Percentiles rank a stretch among this genome's conserved stretches.
These are phyloP conservation scores for Conger conger DNA, from an alignment of 2,113 vertebrate genomes.

Conservation along the genomic window DNA sequence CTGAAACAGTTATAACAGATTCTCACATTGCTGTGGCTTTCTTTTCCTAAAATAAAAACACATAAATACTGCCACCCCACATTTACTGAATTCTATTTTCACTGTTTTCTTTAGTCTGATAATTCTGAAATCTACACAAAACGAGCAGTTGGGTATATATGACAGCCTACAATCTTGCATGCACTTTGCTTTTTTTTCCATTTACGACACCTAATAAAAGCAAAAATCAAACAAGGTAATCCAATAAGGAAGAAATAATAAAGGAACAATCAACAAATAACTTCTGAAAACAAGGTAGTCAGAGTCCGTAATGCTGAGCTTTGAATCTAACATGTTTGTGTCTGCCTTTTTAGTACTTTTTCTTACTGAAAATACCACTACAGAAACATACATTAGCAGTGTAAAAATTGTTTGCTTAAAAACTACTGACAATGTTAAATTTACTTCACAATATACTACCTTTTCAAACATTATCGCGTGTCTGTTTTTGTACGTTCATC, in stretches of 20 bases:
- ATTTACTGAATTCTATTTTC: slow-evolving; percentile 16
- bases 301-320: slow-evolving; percentile 7
- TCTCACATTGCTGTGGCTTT: slow-evolving; percentile 31
- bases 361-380: slow-evolving; percentile 24
- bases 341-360: slow-evolving; percentile 14
- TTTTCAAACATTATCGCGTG: slow-evolving; percentile 26
- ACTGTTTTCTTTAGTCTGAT: slow-evolving; percentile 17
- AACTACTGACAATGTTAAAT: slow-evolving; percentile 31
- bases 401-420: slow-evolving; percentile 22
- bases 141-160: slow-evolving; percentile 7
- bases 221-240: slow-evolving; percentile 25
- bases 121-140: slow-evolving; percentile 26
- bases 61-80: slow-evolving; percentile 30
- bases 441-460: slow-evolving; percentile 31
- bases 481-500: neutral
- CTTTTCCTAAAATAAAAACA: slow-evolving; percentile 28
- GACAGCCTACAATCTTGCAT: slow-evolving; percentile 36
- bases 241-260: slow-evolving; percentile 19
- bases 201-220: slow-evolving; percentile 30
- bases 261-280: slow-evolving; percentile 33
- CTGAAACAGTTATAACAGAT: slow-evolving; percentile 18
- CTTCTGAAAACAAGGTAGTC: slow-evolving; percentile 22
- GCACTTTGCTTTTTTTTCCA: slow-evolving; percentile 25
- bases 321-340: slow-evolving; percentile 31
- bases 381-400: slow-evolving; percentile 27